Conservation (phyloP, 37 sponge, comb jelly and placozoan genomes). For the Halichondria panicea region DNA sequence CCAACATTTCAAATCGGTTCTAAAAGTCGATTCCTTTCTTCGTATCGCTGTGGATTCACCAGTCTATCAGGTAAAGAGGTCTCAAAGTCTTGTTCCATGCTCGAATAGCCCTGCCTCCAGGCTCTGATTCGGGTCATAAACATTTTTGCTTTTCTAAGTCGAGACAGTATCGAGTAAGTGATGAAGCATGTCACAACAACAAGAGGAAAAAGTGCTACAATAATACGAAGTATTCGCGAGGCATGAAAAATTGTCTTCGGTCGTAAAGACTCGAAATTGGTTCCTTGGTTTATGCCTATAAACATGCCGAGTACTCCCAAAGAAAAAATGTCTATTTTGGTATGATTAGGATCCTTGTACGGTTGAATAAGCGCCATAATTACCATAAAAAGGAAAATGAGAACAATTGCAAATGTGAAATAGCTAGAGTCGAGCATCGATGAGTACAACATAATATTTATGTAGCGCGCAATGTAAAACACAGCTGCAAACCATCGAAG, state of each 20-base stretch:
- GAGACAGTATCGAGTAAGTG: neutral
- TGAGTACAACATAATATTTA: constrained; percentile 18
- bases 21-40: too few species aligned
- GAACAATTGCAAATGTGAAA: neutral
- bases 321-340: neutral
- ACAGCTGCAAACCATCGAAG: constrained; percentile 65
- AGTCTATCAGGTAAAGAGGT: too few species aligned
- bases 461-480: constrained; percentile 31
- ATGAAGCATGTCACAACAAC: neutral
- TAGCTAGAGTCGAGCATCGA: neutral
- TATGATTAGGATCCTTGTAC: neutral
- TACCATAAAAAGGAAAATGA: neutral
- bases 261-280: too few species aligned
- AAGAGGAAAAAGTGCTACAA: neutral
- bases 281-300: neutral
- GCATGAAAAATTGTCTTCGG: neutral
- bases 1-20: too few species aligned
- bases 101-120: constrained; percentile 1
- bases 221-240: neutral
- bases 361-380: neutral
- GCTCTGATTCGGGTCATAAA: neutral
- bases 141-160: neutral
- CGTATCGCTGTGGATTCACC: too few species aligned
- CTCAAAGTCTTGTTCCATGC: too few species aligned
- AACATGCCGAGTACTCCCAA: neutral